Evolutionary conservation across 2,888 invertebrate species (phyloP).

Genomic region (Tholera decimalis): DNA sequence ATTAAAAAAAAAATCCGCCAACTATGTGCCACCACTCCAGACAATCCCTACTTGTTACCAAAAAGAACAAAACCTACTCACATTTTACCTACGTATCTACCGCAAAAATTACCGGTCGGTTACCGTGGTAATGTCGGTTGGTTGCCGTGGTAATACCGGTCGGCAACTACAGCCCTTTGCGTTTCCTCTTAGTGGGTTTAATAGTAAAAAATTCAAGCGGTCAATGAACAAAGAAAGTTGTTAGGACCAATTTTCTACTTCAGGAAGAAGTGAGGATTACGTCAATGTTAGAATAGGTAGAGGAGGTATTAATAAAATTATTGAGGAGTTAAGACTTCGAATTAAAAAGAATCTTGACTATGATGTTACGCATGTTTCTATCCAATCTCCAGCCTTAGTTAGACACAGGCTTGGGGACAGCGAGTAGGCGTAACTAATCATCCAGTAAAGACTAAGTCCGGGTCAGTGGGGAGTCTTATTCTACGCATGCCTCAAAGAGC

Average conservation of each 20-base stretch:
- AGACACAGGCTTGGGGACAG: too few species aligned
- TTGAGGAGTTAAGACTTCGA: background rate
- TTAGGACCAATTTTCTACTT: constrained; percentile 88
- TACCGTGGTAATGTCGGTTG: constrained; percentile 30
- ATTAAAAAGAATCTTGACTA: too few species aligned
- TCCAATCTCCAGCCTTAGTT: too few species aligned
- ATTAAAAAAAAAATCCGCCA: constrained; percentile 31
- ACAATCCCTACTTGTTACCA: constrained; percentile 71
- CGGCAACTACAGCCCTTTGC: constrained; percentile 56
- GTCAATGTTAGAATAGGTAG: constrained; percentile 31
- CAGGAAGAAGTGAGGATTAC: constrained; percentile 81
- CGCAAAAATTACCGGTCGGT: constrained; percentile 64
- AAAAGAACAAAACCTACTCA: constrained; percentile 70
- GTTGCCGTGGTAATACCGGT: constrained; percentile 25
- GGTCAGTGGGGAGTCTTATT: too few species aligned
- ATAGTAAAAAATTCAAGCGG: constrained; percentile 87
- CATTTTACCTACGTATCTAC: constrained; percentile 67
- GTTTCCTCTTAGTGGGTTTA: constrained; percentile 77
- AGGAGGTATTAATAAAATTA: constrained; percentile 36
- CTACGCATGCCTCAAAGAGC: too few species aligned
- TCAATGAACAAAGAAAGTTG: constrained; percentile 88
- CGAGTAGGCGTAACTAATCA: too few species aligned
- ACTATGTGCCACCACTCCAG: constrained; percentile 69
- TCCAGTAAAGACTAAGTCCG: too few species aligned
- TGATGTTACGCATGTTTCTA: too few species aligned